Evolutionary conservation across 2,888 invertebrate species (phyloP), one percentile per base, ranked within the genome.

Genomic region (Drosophila leonis): DNA sequence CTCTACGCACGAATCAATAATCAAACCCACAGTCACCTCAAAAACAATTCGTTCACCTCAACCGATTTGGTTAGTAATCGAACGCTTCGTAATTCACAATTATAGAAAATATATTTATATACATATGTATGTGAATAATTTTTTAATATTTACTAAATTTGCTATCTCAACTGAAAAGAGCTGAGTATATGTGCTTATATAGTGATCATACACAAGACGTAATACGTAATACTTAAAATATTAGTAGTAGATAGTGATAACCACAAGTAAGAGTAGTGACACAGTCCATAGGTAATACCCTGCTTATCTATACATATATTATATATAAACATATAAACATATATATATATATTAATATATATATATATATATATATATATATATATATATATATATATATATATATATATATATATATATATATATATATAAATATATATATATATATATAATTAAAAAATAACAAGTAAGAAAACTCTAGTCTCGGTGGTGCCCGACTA

Each of bases 1-100:
- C 69, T 72, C 78, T 74, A 62, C 65, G 69, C 69, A 66, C 67
- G 70, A 70, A 81, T 75, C 66, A 73, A 78, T 72, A 83, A 70
- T 65, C 64, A 70, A 46, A 29, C 49, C 48, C 51, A 56, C 73
- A 80, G 44, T 80, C 57, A 37, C 72, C 68, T 62, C 63, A 51
- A 67, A 55, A 62, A 20, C 46, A 59, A 55, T 55, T 6, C 48
- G 56, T 46, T 52, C 27, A 52, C 51, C 52, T 49, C 39, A 10
- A 0, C 10, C 20, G 31, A 31, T 44, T 37, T 46, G 15, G 18
- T 15, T 20, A 10, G 18, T 27, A 65, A 37, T 52, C 24, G 31
- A 31, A 18, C 24, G 10, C n/a, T 10, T 61, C 13, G n/a, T n/a
- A 31, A 65, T 33, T 37, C n/a, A 15, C 12, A 15, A 20, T 37